A percentile compares a stretch with the other conserved stretches of the same genome.
Conservation (phyloP, 1,140 invertebrate species). For the Cherax destructor region DNA sequence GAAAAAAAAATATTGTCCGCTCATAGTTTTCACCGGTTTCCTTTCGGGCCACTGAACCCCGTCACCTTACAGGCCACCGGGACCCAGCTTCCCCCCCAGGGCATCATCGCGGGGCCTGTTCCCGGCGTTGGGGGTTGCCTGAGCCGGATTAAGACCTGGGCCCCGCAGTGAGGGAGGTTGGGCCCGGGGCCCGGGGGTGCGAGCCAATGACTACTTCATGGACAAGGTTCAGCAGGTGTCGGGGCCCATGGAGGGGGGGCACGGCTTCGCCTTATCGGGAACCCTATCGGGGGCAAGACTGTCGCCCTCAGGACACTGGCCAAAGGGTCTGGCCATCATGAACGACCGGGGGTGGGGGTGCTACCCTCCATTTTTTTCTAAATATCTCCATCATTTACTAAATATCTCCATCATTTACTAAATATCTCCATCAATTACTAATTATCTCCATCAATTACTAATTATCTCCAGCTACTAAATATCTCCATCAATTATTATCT, state of each 20-base stretch:
- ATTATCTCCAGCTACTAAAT: no score
- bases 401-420: no score
- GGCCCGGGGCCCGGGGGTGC: conserved; percentile 85
- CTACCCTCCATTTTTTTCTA: no score
- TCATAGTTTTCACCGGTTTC: no score
- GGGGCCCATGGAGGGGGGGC: conserved; percentile 87
- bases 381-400: no score
- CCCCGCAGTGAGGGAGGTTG: conserved; percentile 80
- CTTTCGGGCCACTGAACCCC: neutral
- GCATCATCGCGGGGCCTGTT: conserved; percentile 90
- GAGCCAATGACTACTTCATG: conserved; percentile 88
- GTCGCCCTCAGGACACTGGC: conserved; percentile 87
- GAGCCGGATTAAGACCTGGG: conserved; percentile 78
- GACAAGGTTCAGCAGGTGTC: conserved; percentile 95
- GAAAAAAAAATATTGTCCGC: no score
- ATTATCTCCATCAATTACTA: no score
- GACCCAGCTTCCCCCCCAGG: conserved; percentile 77
- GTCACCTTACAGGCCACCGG: neutral
- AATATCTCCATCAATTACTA: no score
- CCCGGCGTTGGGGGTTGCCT: conserved; percentile 65
- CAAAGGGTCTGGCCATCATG: conserved; percentile 84
- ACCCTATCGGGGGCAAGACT: conserved; percentile 92
- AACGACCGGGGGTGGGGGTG: conserved; percentile 83
- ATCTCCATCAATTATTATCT: no score
- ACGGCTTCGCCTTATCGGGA: conserved; percentile 87